These are phyloP conservation scores for Chauna torquata DNA, from an alignment of 2,113 vertebrate genomes.

Conservation along the genomic window DNA sequence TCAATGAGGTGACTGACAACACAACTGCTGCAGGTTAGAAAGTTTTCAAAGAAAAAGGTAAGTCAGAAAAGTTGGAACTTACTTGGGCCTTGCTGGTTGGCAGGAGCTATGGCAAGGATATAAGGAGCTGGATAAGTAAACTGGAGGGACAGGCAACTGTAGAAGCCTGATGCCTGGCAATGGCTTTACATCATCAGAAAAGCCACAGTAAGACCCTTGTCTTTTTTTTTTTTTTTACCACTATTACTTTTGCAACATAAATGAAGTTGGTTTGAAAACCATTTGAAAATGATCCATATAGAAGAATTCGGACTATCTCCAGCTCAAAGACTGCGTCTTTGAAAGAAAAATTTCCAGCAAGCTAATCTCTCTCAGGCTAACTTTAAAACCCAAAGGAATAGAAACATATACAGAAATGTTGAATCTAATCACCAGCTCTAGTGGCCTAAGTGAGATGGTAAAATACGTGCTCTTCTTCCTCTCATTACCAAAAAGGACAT, in stretches of 20 bases:
- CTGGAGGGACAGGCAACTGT: neutral
- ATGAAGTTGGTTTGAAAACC: neutral
- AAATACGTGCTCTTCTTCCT: neutral
- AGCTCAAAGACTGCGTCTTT: neutral
- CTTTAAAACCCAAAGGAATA: neutral
- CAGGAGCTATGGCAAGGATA: neutral
- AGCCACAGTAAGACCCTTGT: neutral
- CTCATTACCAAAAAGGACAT: neutral
- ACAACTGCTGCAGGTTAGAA: conserved; percentile 29
- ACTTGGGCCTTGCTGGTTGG: neutral
- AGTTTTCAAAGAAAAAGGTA: conserved; percentile 41
- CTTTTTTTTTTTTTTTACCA: neutral
- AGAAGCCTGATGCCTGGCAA: neutral
- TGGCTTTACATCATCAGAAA: neutral
- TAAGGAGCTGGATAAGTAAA: neutral
- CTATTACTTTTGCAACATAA: neutral
- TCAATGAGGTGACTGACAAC: conserved; percentile 48
- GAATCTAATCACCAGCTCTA: neutral
- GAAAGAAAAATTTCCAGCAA: neutral
- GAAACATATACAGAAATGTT: neutral
- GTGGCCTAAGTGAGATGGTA: neutral
- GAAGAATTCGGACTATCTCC: neutral
- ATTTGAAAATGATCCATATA: neutral
- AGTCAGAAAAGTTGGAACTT: neutral
- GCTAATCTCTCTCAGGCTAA: neutral